A percentile compares a stretch with the other conserved stretches of the same genome.
phyloP scores from a whole-genome alignment of 2,888 invertebrate genomes.

The Eristalis arbustorum region DNA sequence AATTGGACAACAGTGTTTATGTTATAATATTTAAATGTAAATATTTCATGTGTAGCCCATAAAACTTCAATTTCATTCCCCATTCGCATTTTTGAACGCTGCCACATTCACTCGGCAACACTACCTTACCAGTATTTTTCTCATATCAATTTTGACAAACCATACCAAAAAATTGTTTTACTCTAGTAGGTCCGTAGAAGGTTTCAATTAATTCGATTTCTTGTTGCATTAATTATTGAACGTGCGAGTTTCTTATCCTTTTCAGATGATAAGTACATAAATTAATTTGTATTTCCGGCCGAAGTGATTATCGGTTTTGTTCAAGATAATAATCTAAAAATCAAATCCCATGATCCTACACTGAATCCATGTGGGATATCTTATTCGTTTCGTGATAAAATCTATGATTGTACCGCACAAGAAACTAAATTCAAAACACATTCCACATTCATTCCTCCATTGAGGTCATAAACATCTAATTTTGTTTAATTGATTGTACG shows the following conservation, averaged over 20 bases:
- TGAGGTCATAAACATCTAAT: background rate
- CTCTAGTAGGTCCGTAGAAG: background rate
- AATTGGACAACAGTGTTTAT: too few species aligned
- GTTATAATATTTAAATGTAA: too few species aligned
- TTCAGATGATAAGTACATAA: background rate
- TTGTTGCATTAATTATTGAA: background rate
- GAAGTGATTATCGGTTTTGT: background rate
- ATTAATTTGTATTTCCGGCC: background rate
- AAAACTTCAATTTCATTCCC: too few species aligned
- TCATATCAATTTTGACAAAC: slow-evolving; percentile 11
- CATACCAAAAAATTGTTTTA: background rate
- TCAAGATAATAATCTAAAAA: background rate
- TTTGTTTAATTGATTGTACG: background rate
- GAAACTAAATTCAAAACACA: background rate
- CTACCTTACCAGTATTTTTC: slow-evolving; percentile 1
- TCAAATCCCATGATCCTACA: background rate
- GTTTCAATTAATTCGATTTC: background rate
- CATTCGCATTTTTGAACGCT: background rate
- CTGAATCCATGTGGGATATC: background rate
- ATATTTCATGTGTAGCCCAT: too few species aligned
- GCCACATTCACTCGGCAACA: background rate
- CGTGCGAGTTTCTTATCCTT: background rate
- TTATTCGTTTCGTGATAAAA: background rate
- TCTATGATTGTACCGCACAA: background rate
- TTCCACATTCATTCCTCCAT: slow-evolving; percentile 4